Evolutionary conservation across 2,113 vertebrate genomes (phyloP).

Genomic region (Dolichotis patagonum): DNA sequence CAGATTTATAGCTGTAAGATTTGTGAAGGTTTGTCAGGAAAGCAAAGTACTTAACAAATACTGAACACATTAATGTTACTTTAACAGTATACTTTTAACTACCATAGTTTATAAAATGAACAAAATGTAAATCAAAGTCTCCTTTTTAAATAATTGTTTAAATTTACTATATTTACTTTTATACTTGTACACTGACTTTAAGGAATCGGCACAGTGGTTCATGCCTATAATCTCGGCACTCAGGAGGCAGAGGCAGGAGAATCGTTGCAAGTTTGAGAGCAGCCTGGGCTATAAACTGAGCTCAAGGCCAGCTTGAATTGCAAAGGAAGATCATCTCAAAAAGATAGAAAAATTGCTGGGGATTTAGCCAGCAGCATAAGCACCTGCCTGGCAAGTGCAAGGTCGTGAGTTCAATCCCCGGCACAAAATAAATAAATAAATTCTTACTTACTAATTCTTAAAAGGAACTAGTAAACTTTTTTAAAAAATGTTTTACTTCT

Average conservation of each 20-base stretch:
- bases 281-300: too few species aligned
- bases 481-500: background rate
- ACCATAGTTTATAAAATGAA: slow-evolving; percentile 10
- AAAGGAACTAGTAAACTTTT: slow-evolving; percentile 13
- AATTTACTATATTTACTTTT: slow-evolving; percentile 1
- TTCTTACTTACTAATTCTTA: too few species aligned
- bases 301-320: too few species aligned
- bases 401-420: too few species aligned
- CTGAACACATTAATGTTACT: background rate
- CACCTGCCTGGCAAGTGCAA: too few species aligned
- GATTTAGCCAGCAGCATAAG: too few species aligned
- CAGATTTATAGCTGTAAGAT: background rate
- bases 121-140: slow-evolving; percentile 3
- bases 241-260: too few species aligned
- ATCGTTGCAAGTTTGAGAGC: too few species aligned
- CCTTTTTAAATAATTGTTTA: slow-evolving; percentile 10
- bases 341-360: too few species aligned
- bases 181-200: background rate
- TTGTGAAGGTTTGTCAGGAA: slow-evolving; percentile 22
- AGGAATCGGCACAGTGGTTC: background rate
- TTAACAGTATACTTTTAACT: slow-evolving; percentile 15
- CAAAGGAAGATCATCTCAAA: too few species aligned
- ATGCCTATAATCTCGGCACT: too few species aligned
- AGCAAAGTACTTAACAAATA: slow-evolving; percentile 5
- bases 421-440: too few species aligned